Evolutionary conservation across 2,888 invertebrate species (phyloP).

Genomic region (Pollenia griseotomentosa): DNA sequence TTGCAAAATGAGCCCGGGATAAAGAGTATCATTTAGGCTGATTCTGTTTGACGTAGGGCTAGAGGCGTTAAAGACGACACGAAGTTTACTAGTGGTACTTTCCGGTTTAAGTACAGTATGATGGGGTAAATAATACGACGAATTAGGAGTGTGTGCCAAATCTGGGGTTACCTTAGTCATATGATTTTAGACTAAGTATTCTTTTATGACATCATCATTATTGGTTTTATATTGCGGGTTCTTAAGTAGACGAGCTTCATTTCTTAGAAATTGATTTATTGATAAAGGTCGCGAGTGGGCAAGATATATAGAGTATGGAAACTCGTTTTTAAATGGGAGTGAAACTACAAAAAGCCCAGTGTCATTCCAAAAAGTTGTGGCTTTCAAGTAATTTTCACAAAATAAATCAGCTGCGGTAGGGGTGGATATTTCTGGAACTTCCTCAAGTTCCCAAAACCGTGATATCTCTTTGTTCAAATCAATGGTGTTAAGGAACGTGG

Average conservation of each 20-base stretch:
- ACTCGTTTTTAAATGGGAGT: constrained; percentile 3
- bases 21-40: neutral
- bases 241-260: neutral
- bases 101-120: constrained; percentile 64
- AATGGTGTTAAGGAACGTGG: too few species aligned
- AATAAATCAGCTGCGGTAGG: too few species aligned
- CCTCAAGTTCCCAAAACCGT: too few species aligned
- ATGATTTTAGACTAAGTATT: neutral
- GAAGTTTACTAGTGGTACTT: constrained; percentile 60
- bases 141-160: too few species aligned
- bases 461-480: too few species aligned
- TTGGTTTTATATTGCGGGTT: neutral
- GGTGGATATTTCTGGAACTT: too few species aligned
- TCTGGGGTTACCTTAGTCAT: neutral
- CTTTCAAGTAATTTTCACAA: too few species aligned
- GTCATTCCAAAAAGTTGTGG: neutral
- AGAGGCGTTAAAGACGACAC: too few species aligned
- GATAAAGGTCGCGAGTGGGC: neutral
- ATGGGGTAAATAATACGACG: constrained; percentile 2
- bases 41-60: neutral
- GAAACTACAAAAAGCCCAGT: constrained; percentile 4
- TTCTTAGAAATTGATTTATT: constrained; percentile 12
- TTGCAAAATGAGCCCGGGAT: neutral
- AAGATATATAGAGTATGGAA: neutral
- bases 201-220: constrained; percentile 7